Conservation (phyloP, 2,888 invertebrate genomes). For the Trissolcus japonicus region DNA sequence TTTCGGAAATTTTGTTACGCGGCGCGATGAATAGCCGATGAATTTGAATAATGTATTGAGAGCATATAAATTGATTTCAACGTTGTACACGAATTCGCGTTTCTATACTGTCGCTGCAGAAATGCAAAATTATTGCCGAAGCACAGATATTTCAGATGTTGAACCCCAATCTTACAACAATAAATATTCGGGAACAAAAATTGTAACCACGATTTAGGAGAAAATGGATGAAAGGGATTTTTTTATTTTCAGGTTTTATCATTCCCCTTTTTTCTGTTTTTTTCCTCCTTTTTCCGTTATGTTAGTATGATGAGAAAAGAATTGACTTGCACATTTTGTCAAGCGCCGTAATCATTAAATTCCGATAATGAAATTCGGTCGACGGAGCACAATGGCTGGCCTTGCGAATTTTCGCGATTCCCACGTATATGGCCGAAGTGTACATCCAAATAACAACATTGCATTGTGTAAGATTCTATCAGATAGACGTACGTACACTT, state of each 20-base stretch:
- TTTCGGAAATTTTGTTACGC: too few relatives aligned
- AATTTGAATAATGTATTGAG: conserved; percentile 11
- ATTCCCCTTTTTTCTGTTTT: background rate
- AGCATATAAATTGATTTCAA: conserved; percentile 14
- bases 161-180: too few relatives aligned
- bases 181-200: too few relatives aligned
- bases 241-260: too few relatives aligned
- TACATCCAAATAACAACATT: conserved; percentile 7
- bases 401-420: conserved; percentile 38
- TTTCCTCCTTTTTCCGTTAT: background rate
- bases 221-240: background rate
- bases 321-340: conserved; percentile 6
- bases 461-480: conserved; percentile 44
- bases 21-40: background rate
- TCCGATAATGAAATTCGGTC: conserved; percentile 23
- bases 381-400: conserved; percentile 17
- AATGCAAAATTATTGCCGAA: too few relatives aligned
- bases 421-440: conserved; percentile 17
- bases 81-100: conserved; percentile 1
- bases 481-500: conserved; percentile 21
- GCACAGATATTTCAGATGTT: too few relatives aligned
- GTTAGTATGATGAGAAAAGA: background rate
- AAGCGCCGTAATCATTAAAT: conserved; percentile 8
- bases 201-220: too few relatives aligned
- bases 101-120: too few relatives aligned